phyloP scores from a whole-genome alignment of 2,888 invertebrate genomes.

The Dynastes hyllus region DNA sequence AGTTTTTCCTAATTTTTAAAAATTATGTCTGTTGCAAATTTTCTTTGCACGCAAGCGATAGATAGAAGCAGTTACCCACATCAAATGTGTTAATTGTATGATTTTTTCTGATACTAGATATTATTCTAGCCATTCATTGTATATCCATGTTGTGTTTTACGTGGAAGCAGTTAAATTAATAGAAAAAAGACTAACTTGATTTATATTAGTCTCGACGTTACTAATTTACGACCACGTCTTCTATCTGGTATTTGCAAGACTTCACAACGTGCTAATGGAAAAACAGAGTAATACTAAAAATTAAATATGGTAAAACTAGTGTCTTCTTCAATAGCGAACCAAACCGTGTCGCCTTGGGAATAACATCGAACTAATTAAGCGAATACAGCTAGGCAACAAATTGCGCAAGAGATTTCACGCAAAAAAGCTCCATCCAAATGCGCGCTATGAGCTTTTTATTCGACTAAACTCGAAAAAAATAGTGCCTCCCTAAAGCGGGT shows the following conservation, averaged over 20 bases:
- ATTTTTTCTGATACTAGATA: neutral
- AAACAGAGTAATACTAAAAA: conserved; percentile 9
- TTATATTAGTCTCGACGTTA: neutral
- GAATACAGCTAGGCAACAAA: conserved; percentile 35
- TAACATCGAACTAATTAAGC: conserved; percentile 48
- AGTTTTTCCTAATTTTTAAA: too few species aligned
- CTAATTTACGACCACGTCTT: neutral
- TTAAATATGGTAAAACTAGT: conserved; percentile 36
- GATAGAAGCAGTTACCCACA: too few species aligned
- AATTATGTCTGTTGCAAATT: too few species aligned
- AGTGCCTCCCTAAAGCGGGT: conserved; percentile 35
- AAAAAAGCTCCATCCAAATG: conserved; percentile 18
- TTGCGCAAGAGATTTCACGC: conserved; percentile 37
- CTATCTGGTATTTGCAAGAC: neutral
- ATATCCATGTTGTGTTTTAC: neutral
- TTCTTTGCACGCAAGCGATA: too few species aligned
- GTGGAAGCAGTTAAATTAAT: neutral
- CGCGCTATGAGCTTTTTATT: conserved; percentile 23
- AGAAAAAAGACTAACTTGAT: neutral
- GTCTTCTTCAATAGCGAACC: conserved; percentile 9
- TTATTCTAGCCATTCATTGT: neutral
- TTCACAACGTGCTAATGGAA: conserved; percentile 4
- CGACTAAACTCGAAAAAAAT: conserved; percentile 16
- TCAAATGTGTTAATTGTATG: too few species aligned
- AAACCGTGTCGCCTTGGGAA: conserved; percentile 36